Base-by-base conservation (phyloP, 2,113 vertebrate genomes). In the Isurus oxyrinchus region DNA sequence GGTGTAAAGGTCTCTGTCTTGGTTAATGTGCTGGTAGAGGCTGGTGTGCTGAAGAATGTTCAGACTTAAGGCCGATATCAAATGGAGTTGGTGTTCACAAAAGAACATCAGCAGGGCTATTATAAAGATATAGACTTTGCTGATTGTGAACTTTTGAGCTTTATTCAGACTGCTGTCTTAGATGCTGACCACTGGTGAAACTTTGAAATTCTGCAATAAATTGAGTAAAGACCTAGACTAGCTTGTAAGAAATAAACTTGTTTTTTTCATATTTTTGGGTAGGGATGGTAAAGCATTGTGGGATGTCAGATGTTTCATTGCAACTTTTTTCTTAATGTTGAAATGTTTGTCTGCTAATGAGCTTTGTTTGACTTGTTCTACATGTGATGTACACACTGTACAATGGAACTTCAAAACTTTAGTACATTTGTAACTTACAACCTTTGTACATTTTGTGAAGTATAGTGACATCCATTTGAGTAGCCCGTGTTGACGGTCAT, bases 11-110 rank as follows among this genome's bases (percentile, higher is more conserved):
- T 63, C 57, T 94, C 90, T 16, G 55, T n/a, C 88, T 94, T 94
- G 90, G 90, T 94, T 94, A 61, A 94, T 94, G 90, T 94, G 35
- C 57, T 94, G 59, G 59, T 94, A 19, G 90, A 94, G 13, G 88
- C 88, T 61, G 88, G 88, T 91, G 59, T 94, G 35, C 57, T 63
- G 35, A 93, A 19, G 61, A 61, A 21, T 2, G 35, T n/a, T 40
- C 35, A 63, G 6, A 63, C 14, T 93, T 93, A 40, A 63, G 35
- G 27, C 27, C 55, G 49, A 16, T 13, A 35, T 31, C 88, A 59
- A 61, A n/a, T 61, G 57, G 14, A 94, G 59, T 94, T 94, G 90
- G 55, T 16, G 13, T 57, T 55, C 31, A 59, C 55, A 59, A n/a
- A 27, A 91, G 55, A 91, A 61, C 57, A 91, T n/a, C 11, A 61